Conservation (phyloP, 2,113 vertebrate genomes). For the Odobenus rosmarus region DNA sequence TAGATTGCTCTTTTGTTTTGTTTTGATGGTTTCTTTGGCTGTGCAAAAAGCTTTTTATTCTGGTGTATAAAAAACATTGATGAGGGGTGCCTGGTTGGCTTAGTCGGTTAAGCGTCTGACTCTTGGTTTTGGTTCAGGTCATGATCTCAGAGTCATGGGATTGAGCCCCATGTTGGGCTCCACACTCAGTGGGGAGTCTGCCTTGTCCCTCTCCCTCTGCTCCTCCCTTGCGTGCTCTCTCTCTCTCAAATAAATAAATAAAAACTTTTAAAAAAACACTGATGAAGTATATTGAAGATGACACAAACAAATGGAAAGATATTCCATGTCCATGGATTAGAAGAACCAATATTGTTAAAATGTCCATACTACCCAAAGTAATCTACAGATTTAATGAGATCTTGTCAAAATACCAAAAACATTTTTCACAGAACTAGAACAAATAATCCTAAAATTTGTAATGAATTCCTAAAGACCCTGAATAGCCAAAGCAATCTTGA, state of each 20-base stretch:
- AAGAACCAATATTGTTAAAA: background rate
- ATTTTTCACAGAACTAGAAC: background rate
- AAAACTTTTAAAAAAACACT: background rate
- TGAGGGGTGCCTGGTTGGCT: too few species aligned
- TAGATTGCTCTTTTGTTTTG: background rate
- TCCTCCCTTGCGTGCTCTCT: background rate
- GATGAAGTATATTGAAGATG: background rate
- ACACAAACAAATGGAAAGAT: background rate
- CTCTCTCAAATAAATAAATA: background rate
- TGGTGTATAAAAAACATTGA: background rate
- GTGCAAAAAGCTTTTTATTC: background rate
- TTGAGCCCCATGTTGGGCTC: background rate
- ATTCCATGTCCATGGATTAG: background rate
- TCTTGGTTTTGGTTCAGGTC: too few species aligned
- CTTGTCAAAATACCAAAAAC: background rate
- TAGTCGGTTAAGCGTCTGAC: too few species aligned
- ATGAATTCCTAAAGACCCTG: background rate
- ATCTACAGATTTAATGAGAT: background rate
- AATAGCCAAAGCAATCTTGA: background rate
- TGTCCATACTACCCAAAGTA: background rate
- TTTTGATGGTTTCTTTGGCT: background rate
- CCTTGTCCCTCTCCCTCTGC: background rate
- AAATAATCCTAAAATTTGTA: background rate
- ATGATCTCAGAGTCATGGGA: too few species aligned
- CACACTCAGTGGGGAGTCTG: background rate